A percentile compares a stretch with the other conserved stretches of the same genome.
Evolutionary conservation across 1,140 invertebrate species (phyloP).

Genomic region (Scaptomyza hsui): DNA sequence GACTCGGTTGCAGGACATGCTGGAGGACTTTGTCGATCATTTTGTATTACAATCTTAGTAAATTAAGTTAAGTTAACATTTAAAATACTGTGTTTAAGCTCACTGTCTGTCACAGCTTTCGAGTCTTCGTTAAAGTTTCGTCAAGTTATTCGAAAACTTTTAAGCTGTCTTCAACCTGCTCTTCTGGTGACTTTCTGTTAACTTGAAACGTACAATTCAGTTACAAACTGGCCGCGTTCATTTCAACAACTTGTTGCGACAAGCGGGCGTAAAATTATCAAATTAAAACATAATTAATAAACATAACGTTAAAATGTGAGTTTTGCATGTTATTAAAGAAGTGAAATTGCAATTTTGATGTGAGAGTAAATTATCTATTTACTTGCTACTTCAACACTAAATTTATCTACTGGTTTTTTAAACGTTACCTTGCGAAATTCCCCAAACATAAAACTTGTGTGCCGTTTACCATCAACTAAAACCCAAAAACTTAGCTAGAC

Average conservation of each 20-base stretch:
- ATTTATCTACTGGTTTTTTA: neutral
- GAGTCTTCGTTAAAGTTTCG: slow-evolving; percentile 60
- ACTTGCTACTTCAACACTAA: neutral
- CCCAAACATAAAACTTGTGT: slow-evolving; percentile 4
- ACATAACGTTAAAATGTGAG: slow-evolving; percentile 51
- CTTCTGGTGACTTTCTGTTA: slow-evolving; percentile 32
- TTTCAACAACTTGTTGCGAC: slow-evolving; percentile 55
- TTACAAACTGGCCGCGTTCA: slow-evolving; percentile 68
- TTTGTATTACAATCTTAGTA: slow-evolving; percentile 67
- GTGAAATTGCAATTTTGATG: neutral
- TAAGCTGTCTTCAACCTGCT: slow-evolving; percentile 48
- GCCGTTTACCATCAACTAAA: slow-evolving; percentile 1
- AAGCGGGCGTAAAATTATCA: neutral
- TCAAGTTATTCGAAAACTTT: slow-evolving; percentile 61
- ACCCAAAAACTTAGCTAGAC: slow-evolving; percentile 31
- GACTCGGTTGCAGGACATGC: slow-evolving; percentile 83
- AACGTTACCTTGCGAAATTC: slow-evolving; percentile 26
- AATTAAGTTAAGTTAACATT: too few relatives aligned
- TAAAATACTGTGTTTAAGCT: too few relatives aligned
- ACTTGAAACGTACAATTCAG: slow-evolving; percentile 51
- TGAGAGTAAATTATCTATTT: neutral
- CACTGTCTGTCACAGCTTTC: slow-evolving; percentile 31
- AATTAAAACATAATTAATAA: slow-evolving; percentile 5
- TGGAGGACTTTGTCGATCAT: slow-evolving; percentile 85
- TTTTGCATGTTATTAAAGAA: neutral